Conservation (phyloP, 2,113 vertebrate species). For the Abramis brama region DNA sequence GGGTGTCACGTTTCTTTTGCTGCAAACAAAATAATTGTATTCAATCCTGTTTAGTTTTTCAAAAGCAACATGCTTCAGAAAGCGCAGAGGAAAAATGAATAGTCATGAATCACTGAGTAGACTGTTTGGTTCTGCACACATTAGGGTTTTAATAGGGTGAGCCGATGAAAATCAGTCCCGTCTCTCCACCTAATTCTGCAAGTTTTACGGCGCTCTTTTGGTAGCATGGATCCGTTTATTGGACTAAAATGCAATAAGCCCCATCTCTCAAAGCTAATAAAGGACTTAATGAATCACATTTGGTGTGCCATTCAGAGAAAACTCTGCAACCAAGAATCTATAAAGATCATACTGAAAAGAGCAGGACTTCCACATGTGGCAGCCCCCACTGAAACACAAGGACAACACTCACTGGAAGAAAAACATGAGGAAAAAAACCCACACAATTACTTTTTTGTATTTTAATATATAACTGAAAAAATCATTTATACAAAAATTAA, state of each 20-base stretch:
- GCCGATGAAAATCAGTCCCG: neutral
- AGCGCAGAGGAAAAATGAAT: neutral
- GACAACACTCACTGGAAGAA: neutral
- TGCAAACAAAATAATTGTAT: neutral
- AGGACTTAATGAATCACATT: constrained; percentile 55
- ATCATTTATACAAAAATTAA: constrained; percentile 35
- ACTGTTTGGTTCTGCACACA: constrained; percentile 6
- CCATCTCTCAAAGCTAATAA: constrained; percentile 50
- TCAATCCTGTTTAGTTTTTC: neutral
- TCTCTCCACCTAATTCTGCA: constrained; percentile 15
- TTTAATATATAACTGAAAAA: constrained; percentile 48
- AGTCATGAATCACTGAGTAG: neutral
- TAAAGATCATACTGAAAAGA: constrained; percentile 48
- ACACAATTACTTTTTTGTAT: neutral
- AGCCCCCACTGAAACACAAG: neutral
- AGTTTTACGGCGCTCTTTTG: constrained; percentile 36
- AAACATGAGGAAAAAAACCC: neutral
- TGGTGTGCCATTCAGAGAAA: constrained; percentile 48
- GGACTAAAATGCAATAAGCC: constrained; percentile 41
- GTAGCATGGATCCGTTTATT: constrained; percentile 36
- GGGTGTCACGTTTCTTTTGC: neutral
- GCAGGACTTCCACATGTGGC: constrained; percentile 42
- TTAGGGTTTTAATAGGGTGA: constrained; percentile 14
- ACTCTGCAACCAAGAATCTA: constrained; percentile 43
- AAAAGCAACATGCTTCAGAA: neutral